These are phyloP conservation scores for Rotaria sp. DNA, from an alignment of 2,888 invertebrate species.

Conservation along the genomic window DNA sequence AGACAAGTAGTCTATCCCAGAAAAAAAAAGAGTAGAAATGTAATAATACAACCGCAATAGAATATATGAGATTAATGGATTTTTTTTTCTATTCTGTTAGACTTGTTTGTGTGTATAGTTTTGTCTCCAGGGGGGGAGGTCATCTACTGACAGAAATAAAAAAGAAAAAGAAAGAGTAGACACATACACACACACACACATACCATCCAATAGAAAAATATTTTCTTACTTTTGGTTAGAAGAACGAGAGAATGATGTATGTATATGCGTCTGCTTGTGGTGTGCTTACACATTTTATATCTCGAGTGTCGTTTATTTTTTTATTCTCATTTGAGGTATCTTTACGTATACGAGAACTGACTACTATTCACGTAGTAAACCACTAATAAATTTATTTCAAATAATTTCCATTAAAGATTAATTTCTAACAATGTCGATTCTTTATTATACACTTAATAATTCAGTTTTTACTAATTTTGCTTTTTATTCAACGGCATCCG, in stretches of 20 bases:
- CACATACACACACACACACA: neutral
- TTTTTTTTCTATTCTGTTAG: too few species aligned
- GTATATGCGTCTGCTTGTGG: neutral
- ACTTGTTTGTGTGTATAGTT: neutral
- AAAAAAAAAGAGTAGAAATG: too few species aligned
- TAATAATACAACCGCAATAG: too few species aligned
- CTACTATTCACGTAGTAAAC: neutral
- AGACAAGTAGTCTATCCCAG: too few species aligned
- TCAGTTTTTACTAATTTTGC: constrained; percentile 19
- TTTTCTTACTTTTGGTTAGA: neutral
- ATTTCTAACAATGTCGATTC: neutral
- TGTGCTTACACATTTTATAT: neutral
- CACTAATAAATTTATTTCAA: neutral
- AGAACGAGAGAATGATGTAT: neutral
- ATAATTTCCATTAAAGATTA: neutral
- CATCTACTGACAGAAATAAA: neutral
- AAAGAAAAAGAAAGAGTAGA: neutral
- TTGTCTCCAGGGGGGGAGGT: neutral
- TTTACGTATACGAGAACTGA: neutral
- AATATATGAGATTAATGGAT: too few species aligned
- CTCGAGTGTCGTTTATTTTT: neutral
- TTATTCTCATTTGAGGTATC: neutral
- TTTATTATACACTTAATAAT: constrained; percentile 11
- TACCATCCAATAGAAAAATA: neutral
- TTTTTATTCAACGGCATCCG: constrained; percentile 8